A percentile compares a stretch with the other conserved stretches of the same genome.
Evolutionary conservation across 2,888 invertebrate genomes (phyloP).

Genomic region (Cremastinae sp.): DNA sequence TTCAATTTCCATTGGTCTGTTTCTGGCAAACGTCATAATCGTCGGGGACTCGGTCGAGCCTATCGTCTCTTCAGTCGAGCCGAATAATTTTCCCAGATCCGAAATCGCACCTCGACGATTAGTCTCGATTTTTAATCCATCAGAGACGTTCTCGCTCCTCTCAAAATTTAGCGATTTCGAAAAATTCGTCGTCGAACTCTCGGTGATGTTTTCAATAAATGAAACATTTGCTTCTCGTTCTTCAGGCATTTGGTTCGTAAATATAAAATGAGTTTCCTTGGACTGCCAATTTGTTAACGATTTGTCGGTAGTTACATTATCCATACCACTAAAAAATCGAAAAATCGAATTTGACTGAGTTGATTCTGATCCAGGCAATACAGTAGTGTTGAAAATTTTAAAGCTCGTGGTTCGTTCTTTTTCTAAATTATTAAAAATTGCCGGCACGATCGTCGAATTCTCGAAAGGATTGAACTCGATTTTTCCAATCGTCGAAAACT

Average conservation of each 20-base stretch:
- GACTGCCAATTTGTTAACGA: background rate
- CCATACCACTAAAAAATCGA: no score
- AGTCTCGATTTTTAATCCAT: background rate
- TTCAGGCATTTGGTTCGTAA: background rate
- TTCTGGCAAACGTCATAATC: constrained; percentile 33
- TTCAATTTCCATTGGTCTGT: constrained; percentile 25
- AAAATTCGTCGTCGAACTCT: background rate
- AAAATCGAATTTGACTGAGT: background rate
- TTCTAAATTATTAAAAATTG: background rate
- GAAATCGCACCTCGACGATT: background rate
- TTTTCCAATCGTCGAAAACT: background rate
- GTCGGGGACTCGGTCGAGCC: constrained; percentile 13
- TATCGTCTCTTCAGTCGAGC: constrained; percentile 12
- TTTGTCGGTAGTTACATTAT: background rate
- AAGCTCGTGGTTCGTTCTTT: constrained; percentile 3
- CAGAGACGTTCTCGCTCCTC: background rate
- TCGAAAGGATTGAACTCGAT: background rate
- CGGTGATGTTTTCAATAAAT: background rate
- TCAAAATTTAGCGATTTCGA: background rate
- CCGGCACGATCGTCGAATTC: background rate
- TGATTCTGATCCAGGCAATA: background rate
- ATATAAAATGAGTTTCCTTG: background rate
- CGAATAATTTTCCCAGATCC: constrained; percentile 47
- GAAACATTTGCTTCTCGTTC: background rate
- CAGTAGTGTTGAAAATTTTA: background rate